Conservation (phyloP, 1,140 invertebrate genomes). For the Ganaspis sp. region DNA sequence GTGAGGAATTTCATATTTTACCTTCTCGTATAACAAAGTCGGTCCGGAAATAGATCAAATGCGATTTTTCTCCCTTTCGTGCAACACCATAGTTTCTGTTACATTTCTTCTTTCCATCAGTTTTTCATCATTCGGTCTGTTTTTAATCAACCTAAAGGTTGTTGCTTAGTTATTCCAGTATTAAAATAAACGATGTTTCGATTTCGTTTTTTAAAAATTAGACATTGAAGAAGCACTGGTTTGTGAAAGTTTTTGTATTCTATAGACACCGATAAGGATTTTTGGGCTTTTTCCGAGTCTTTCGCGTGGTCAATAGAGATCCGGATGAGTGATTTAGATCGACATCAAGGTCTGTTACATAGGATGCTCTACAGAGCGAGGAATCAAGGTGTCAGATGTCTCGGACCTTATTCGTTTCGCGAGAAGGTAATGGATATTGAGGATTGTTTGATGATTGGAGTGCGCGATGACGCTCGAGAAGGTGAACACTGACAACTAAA, state of each 20-base stretch:
- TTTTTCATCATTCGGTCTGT: too few species aligned
- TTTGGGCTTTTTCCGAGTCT: not conserved
- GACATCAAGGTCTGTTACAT: constrained; percentile 46
- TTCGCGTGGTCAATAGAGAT: constrained; percentile 45
- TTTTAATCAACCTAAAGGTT: too few species aligned
- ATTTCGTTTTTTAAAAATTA: too few species aligned
- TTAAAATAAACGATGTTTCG: too few species aligned
- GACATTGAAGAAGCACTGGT: not conserved
- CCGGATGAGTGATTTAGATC: constrained; percentile 36
- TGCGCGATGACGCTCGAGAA: constrained; percentile 48
- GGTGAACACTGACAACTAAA: constrained; percentile 61
- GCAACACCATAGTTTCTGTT: too few species aligned
- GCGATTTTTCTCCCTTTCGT: too few species aligned
- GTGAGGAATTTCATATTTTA: constrained; percentile 68
- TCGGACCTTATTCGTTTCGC: not conserved
- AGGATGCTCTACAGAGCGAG: constrained; percentile 21
- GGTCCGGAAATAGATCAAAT: not conserved
- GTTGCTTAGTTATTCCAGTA: too few species aligned
- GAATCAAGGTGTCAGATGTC: constrained; percentile 28
- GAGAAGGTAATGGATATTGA: not conserved
- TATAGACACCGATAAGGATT: constrained; percentile 18
- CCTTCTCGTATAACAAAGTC: not conserved
- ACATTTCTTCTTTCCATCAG: not conserved
- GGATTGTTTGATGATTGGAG: constrained; percentile 26
- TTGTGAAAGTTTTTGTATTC: too few species aligned